Percentiles rank a stretch among this genome's conserved stretches.
Conservation (phyloP, 2,797 vertebrate species). For the Orestias chungarensis region DNA sequence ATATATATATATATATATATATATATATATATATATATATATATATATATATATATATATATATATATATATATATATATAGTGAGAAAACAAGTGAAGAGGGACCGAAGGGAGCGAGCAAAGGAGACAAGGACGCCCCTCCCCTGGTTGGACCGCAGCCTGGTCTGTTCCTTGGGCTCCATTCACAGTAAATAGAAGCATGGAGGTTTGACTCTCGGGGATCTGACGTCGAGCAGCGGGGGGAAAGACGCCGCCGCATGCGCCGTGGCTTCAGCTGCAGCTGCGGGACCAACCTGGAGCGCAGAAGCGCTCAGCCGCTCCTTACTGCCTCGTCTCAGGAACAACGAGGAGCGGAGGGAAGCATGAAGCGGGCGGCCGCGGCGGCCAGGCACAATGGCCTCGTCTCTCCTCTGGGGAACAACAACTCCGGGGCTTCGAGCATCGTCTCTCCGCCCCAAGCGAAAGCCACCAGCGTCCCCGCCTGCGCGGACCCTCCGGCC, state of each 20-base stretch:
- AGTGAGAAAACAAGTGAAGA: slow-evolving; percentile 4
- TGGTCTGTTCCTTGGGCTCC: slow-evolving; percentile 65
- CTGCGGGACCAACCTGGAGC: slow-evolving; percentile 44
- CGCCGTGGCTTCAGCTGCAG: slow-evolving; percentile 55
- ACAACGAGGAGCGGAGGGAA: slow-evolving; percentile 51
- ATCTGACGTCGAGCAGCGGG: slow-evolving; percentile 70
- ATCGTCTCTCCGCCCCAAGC: slow-evolving; percentile 61
- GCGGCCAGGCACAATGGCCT: slow-evolving; percentile 81
- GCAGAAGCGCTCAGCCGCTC: slow-evolving; percentile 20
- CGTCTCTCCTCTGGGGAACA: slow-evolving; percentile 80
- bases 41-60: too few species aligned
- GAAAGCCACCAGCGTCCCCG: slow-evolving; percentile 41
- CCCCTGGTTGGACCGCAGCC: slow-evolving; percentile 60
- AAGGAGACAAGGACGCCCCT: slow-evolving; percentile 60
- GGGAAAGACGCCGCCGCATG: slow-evolving; percentile 69
- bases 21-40: too few species aligned
- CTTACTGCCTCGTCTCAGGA: slow-evolving; percentile 34
- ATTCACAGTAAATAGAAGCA: slow-evolving; percentile 77
- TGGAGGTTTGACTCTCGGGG: slow-evolving; percentile 73
- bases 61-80: too few species aligned
- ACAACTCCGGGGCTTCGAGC: slow-evolving; percentile 79
- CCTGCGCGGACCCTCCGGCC: slow-evolving; percentile 31
- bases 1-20: too few species aligned
- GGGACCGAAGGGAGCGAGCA: slow-evolving; percentile 24
- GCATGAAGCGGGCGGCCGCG: slow-evolving; percentile 75